These are phyloP conservation scores for Caenorhabditis latens DNA, from an alignment of 1,140 invertebrate genomes.

Conservation along the genomic window DNA sequence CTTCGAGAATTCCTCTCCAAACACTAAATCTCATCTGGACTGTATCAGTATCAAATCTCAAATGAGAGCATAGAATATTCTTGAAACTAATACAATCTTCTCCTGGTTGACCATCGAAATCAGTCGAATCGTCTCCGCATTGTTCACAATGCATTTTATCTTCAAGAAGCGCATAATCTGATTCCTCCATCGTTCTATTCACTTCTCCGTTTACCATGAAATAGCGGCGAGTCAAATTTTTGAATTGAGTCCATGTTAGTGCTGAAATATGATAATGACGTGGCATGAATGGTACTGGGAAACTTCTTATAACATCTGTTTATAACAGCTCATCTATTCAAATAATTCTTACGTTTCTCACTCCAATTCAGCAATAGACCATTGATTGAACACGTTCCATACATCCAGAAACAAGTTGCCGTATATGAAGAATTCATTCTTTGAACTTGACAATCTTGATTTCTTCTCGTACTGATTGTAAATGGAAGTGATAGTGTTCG, in stretches of 20 bases:
- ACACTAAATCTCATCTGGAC: constrained; percentile 60
- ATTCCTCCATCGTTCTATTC: constrained; percentile 69
- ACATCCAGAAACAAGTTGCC: constrained; percentile 77
- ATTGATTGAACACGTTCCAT: constrained; percentile 73
- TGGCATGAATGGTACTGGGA: neutral
- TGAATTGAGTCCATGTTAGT: constrained; percentile 75
- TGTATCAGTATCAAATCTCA: constrained; percentile 59
- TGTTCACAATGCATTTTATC: constrained; percentile 75
- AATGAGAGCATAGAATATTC: constrained; percentile 69
- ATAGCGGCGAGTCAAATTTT: constrained; percentile 72
- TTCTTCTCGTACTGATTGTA: constrained; percentile 76
- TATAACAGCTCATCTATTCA: neutral
- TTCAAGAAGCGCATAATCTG: constrained; percentile 71
- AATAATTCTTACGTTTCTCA: constrained; percentile 69
- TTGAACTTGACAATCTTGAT: constrained; percentile 78
- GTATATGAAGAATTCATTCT: constrained; percentile 70
- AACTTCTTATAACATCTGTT: neutral
- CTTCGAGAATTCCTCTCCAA: constrained; percentile 65
- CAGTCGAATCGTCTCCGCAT: constrained; percentile 62
- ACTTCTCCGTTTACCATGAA: constrained; percentile 76
- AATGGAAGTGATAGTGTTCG: constrained; percentile 78
- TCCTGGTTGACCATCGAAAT: neutral
- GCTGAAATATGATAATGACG: constrained; percentile 61
- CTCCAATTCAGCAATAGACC: constrained; percentile 75
- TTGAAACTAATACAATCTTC: constrained; percentile 71